Base-by-base conservation (phyloP, 2,113 vertebrate species). In the Pogona vitticeps region DNA sequence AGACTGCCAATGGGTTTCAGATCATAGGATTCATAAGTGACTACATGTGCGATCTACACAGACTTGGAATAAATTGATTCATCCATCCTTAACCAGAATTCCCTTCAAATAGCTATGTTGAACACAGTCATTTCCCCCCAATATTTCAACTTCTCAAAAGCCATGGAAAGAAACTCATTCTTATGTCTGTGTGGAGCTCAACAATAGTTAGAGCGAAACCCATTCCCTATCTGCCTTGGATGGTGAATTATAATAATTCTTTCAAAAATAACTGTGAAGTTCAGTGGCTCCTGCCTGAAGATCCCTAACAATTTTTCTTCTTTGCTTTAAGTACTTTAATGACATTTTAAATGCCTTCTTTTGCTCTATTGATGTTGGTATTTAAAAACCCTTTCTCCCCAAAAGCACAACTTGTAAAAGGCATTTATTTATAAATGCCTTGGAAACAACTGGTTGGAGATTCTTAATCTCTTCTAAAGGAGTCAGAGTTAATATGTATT, bases 391-490 rank as follows among this genome's bases (percentile, higher is more conserved):
- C 7, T 85, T 86, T 86, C 73, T 17, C 36, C 80, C 68, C 1
- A 82, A 87, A 46, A 87, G 80, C 80, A 86, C 20, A 73, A 52
- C 86, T 36, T 90, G 81, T 86, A 82, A 70, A 90, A 83, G 76
- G 40, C 10, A 76, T 92, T 88, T 73, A 90, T 90, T 91, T 89
- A 68, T 86, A 85, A 88, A 90, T 89, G 76, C 88, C 82, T 91
- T 52, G 36, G 88, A 83, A 72, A 86, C 46, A 92, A 72, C 80
- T 56, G 75, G 81, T 72, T 82, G 65, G 78, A 82, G 81, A 82
- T 10, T 88, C 86, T 33, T 6, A 83, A 71, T 84, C 76, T 89
- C 63, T 88, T 86, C 67, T 82, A 86, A 86, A 84, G 56, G 2
- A 76, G 82, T 78, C 18, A 17, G 82, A 88, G 86, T n/a, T 59